phyloP scores from a whole-genome alignment of 2,888 invertebrate species.

The Ramazzottius varieornatus region DNA sequence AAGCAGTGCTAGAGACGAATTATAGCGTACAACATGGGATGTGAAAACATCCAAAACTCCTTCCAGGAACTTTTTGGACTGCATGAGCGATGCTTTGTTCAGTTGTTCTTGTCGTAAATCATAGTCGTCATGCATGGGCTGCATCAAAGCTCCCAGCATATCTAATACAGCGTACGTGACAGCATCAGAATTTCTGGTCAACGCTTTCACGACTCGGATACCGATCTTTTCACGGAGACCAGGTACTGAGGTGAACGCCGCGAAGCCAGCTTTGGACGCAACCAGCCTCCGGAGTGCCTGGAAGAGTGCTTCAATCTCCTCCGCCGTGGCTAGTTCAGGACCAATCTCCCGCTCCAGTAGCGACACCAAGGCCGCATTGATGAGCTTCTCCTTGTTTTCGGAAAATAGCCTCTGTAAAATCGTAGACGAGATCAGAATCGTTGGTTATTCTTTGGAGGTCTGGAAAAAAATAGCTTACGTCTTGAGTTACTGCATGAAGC shows the following conservation, averaged over 20 bases:
- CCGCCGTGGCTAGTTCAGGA: slow-evolving; percentile 31
- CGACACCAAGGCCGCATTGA: slow-evolving; percentile 60
- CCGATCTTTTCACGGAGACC: slow-evolving; percentile 88
- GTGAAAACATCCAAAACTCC: slow-evolving; percentile 81
- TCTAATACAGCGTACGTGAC: slow-evolving; percentile 87
- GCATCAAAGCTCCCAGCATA: slow-evolving; percentile 88
- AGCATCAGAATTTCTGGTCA: slow-evolving; percentile 59
- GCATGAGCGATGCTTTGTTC: slow-evolving; percentile 80
- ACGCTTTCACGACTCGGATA: slow-evolving; percentile 58
- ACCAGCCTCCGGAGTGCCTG: slow-evolving; percentile 71
- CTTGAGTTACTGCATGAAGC: slow-evolving; percentile 77
- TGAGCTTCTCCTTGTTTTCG: slow-evolving; percentile 81
- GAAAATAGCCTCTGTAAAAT: slow-evolving; percentile 62
- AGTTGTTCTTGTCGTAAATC: slow-evolving; percentile 89
- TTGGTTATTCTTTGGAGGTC: slow-evolving; percentile 4
- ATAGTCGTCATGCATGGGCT: slow-evolving; percentile 82
- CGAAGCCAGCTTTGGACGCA: slow-evolving; percentile 91
- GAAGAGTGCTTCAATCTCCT: slow-evolving; percentile 71
- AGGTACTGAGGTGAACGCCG: slow-evolving; percentile 63
- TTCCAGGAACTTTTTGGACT: slow-evolving; percentile 67
- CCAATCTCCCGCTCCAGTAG: slow-evolving; percentile 43
- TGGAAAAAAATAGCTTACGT: slow-evolving; percentile 36
- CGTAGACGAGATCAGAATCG: background rate
- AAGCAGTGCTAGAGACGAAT: background rate
- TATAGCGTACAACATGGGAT: slow-evolving; percentile 63